A percentile compares a stretch with the other conserved stretches of the same genome.
Evolutionary conservation across 2,797 vertebrate genomes (phyloP).

Genomic region (Anableps anableps): DNA sequence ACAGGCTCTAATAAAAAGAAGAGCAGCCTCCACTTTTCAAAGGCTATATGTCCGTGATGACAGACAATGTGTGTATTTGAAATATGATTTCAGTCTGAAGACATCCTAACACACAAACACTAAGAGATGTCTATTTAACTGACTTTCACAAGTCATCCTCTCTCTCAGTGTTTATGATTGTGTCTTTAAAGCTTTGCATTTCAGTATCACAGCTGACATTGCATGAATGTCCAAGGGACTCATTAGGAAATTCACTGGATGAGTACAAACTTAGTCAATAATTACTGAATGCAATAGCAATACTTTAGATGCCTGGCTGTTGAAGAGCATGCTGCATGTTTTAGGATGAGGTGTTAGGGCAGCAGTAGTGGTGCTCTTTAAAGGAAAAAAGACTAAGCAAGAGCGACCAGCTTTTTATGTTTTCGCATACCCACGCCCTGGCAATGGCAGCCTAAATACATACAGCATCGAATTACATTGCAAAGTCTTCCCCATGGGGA

Average conservation of each 20-base stretch:
- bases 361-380: neutral
- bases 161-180: slow-evolving; percentile 11
- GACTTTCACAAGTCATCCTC: slow-evolving; percentile 37
- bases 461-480: slow-evolving; percentile 69
- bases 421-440: slow-evolving; percentile 58
- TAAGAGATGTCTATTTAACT: slow-evolving; percentile 25
- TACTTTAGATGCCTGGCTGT: neutral
- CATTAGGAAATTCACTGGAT: slow-evolving; percentile 7
- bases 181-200: slow-evolving; percentile 22
- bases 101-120: slow-evolving; percentile 53
- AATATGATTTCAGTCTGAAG: slow-evolving; percentile 62
- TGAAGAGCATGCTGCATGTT: neutral
- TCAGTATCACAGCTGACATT: slow-evolving; percentile 28
- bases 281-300: neutral
- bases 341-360: neutral
- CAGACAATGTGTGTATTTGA: slow-evolving; percentile 42
- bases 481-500: slow-evolving; percentile 51
- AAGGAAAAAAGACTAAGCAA: slow-evolving; percentile 18
- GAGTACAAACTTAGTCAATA: neutral
- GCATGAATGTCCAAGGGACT: slow-evolving; percentile 18
- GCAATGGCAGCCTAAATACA: slow-evolving; percentile 63
- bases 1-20: slow-evolving; percentile 52
- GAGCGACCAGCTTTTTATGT: slow-evolving; percentile 46
- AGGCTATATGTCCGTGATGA: slow-evolving; percentile 7
- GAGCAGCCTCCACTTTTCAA: slow-evolving; percentile 21